These are phyloP conservation scores for Melanotaenia parkinsoni DNA, from an alignment of 2,797 vertebrate genomes.

Conservation along the genomic window DNA sequence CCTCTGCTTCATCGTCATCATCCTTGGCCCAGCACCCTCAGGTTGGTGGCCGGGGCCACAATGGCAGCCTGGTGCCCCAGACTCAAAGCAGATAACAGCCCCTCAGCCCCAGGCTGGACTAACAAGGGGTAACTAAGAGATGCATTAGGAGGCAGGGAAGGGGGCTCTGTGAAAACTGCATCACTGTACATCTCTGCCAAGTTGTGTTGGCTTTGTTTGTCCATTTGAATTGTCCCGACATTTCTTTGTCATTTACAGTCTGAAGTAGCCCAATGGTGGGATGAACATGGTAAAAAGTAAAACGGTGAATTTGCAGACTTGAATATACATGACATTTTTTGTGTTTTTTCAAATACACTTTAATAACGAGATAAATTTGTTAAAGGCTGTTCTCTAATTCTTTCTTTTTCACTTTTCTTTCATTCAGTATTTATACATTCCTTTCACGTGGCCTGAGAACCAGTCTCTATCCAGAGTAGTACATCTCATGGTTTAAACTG, in stretches of 20 bases:
- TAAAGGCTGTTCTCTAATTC: conserved; percentile 36
- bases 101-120: conserved; percentile 64
- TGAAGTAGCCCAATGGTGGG: conserved; percentile 50
- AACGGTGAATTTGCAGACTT: conserved; percentile 34
- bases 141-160: conserved; percentile 35
- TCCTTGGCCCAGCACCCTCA: conserved; percentile 86
- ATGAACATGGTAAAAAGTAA: conserved; percentile 36
- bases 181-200: conserved; percentile 79
- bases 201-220: conserved; percentile 81
- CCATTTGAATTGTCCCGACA: conserved; percentile 79
- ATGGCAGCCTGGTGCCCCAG: conserved; percentile 91
- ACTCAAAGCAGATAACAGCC: conserved; percentile 95
- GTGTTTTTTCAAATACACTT: conserved; percentile 38
- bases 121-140: conserved; percentile 51
- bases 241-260: conserved; percentile 72
- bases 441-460: conserved; percentile 41
- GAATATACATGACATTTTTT: conserved; percentile 25
- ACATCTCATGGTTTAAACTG: conserved; percentile 21
- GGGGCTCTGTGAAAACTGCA: conserved; percentile 70
- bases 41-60: conserved; percentile 87
- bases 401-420: conserved; percentile 27
- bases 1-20: conserved; percentile 77
- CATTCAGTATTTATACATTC: conserved; percentile 63
- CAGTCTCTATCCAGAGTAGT: conserved; percentile 14
- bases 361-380: conserved; percentile 38